Conservation (phyloP, 2,797 vertebrate genomes). For the Falco berigora region DNA sequence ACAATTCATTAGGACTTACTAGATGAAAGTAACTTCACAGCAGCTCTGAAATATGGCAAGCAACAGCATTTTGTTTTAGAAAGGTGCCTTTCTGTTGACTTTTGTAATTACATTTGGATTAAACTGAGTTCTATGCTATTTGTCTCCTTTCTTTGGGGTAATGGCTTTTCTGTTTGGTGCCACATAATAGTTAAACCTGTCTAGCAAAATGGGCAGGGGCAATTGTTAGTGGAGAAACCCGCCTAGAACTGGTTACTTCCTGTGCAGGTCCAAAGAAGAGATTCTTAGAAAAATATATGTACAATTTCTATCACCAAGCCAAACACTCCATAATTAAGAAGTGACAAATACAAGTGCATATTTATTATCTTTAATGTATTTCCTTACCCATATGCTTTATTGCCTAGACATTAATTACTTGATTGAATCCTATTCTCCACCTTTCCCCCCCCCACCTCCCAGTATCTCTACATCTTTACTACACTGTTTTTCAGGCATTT, state of each 20-base stretch:
- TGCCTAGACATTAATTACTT: not conserved
- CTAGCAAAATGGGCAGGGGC: not conserved
- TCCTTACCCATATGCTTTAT: not conserved
- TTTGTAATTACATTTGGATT: not conserved
- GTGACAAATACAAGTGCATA: not conserved
- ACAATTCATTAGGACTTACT: not conserved
- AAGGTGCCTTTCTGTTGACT: not conserved
- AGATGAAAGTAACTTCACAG: not conserved
- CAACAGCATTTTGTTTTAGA: not conserved
- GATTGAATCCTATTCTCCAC: not conserved
- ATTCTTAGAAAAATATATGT: not conserved
- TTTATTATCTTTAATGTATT: not conserved
- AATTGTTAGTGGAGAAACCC: not conserved
- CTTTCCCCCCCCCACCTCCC: rapidly evolving
- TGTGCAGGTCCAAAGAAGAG: not conserved
- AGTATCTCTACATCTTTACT: not conserved
- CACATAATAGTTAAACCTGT: not conserved
- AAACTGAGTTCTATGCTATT: not conserved
- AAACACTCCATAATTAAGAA: not conserved
- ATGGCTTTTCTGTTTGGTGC: not conserved
- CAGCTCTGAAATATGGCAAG: not conserved
- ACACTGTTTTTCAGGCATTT: not conserved
- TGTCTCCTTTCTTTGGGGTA: too few species aligned
- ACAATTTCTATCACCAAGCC: not conserved
- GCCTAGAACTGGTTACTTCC: not conserved